phyloP scores from a whole-genome alignment of 2,797 vertebrate species.

The Falco peregrinus region DNA sequence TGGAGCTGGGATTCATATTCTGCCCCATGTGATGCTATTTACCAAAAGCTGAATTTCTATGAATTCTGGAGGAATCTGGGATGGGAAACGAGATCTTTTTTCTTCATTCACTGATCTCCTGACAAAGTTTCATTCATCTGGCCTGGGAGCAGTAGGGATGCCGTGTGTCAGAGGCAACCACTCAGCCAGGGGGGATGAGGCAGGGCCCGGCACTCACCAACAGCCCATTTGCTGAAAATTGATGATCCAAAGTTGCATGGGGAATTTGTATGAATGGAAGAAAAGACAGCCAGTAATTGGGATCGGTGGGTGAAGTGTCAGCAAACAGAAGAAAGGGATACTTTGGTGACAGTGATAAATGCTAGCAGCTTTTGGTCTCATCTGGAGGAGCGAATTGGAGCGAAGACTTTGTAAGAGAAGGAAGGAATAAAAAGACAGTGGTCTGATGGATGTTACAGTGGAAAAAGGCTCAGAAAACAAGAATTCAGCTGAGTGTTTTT shows the following conservation, averaged over 20 bases:
- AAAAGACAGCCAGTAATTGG: conserved; percentile 66
- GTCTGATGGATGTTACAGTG: not conserved
- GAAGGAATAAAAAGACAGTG: conserved; percentile 22
- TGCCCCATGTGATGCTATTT: not conserved
- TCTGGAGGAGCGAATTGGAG: conserved; percentile 49
- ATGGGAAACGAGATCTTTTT: not conserved
- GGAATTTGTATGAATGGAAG: conserved; percentile 64
- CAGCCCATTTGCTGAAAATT: conserved; percentile 52
- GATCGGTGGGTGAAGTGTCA: conserved; percentile 67
- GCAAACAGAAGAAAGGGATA: conserved; percentile 65
- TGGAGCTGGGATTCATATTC: not conserved
- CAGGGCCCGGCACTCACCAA: not conserved
- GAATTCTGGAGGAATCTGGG: not conserved
- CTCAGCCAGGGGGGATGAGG: not conserved
- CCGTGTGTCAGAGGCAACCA: not conserved
- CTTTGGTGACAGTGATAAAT: conserved; percentile 69
- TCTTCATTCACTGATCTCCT: conserved; percentile 25
- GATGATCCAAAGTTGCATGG: conserved; percentile 58
- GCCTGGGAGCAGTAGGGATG: not conserved
- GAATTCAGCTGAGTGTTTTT: not conserved
- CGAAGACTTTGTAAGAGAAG: not conserved
- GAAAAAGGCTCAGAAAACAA: conserved; percentile 7
- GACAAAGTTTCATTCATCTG: conserved; percentile 33
- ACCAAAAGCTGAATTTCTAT: not conserved
- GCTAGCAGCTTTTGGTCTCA: conserved; percentile 43